phyloP scores from a whole-genome alignment of 2,888 invertebrate species.

The Psylliodes chrysocephalus region DNA sequence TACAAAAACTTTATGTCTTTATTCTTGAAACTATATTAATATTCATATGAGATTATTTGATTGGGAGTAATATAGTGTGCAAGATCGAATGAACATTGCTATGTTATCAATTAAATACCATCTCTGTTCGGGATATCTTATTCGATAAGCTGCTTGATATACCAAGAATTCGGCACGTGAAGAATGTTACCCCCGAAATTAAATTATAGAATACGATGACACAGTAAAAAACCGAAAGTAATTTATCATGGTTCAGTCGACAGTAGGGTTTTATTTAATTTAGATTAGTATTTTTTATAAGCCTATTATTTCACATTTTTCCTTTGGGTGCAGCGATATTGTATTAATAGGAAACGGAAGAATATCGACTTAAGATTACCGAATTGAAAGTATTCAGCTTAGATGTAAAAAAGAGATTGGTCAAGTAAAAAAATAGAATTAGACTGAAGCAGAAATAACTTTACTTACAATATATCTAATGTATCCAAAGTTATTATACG shows the following conservation, averaged over 20 bases:
- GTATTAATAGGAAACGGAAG: no score
- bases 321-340: no score
- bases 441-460: no score
- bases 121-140: slow-evolving; percentile 28
- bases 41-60: slow-evolving; percentile 27
- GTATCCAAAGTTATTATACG: no score
- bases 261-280: not conserved
- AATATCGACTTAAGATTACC: no score
- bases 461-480: no score
- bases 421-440: no score
- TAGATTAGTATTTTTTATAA: not conserved
- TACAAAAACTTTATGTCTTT: slow-evolving; percentile 20
- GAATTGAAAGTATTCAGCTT: no score
- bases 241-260: slow-evolving; percentile 4
- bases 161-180: slow-evolving; percentile 28
- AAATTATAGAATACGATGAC: slow-evolving; percentile 24
- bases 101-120: slow-evolving; percentile 35
- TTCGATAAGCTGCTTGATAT: slow-evolving; percentile 21
- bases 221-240: slow-evolving; percentile 9
- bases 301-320: no score
- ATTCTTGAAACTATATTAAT: slow-evolving; percentile 25
- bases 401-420: no score
- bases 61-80: slow-evolving; percentile 29
- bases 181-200: slow-evolving; percentile 32
- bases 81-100: slow-evolving; percentile 35